Conservation (phyloP, 2,113 vertebrate genomes). For the Caretta caretta region DNA sequence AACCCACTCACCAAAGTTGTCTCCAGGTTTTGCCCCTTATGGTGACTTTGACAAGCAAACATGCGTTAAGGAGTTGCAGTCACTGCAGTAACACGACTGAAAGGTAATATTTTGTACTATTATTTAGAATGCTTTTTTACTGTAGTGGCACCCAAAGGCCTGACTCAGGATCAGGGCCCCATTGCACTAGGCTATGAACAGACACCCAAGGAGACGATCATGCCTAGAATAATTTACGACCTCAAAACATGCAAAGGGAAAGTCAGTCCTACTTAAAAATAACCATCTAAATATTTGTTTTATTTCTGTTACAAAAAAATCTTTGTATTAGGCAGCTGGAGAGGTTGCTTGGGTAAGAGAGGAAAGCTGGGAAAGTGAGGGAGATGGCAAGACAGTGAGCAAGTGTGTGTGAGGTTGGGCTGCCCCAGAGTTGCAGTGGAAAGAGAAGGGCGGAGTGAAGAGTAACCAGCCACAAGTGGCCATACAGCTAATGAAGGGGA, state of each 20-base stretch:
- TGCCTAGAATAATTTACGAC: neutral
- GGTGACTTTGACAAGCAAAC: neutral
- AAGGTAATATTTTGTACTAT: neutral
- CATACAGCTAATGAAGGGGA: neutral
- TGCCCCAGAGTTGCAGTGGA: neutral
- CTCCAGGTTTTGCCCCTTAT: neutral
- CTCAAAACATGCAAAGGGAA: neutral
- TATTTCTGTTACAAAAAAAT: neutral
- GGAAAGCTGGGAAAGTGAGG: too few relatives aligned
- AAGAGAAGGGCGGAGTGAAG: neutral
- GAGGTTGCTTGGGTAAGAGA: neutral
- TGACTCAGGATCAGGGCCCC: rapidly evolving
- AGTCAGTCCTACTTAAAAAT: neutral
- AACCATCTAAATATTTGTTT: neutral
- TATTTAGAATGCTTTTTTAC: neutral
- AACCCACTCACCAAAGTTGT: neutral
- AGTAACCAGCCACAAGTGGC: neutral
- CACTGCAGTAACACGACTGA: neutral
- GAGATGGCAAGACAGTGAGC: neutral
- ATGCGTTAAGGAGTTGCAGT: rapidly evolving
- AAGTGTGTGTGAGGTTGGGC: neutral
- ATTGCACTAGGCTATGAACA: neutral
- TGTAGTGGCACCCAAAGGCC: neutral
- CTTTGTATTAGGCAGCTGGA: neutral
- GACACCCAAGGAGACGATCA: neutral